Conservation (phyloP, 2,797 vertebrate species). For the Astyanax mexicanus region DNA sequence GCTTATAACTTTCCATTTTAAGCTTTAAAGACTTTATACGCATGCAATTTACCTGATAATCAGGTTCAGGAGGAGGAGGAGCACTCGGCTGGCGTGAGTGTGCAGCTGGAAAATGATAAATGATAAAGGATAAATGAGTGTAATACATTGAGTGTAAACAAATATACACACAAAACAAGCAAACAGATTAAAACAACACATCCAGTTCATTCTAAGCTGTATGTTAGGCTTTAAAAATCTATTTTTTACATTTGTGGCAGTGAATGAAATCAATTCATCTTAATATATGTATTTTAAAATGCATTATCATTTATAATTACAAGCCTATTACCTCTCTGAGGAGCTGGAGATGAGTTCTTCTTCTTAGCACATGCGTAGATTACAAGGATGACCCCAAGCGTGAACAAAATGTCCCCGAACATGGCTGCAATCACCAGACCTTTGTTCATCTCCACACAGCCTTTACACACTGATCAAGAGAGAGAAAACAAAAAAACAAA, state of each 20-base stretch:
- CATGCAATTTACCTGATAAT: conserved; percentile 71
- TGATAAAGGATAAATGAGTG: neutral
- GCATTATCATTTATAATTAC: too few relatives aligned
- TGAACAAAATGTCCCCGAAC: conserved; percentile 48
- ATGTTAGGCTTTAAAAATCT: too few relatives aligned
- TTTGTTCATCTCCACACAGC: conserved; percentile 67
- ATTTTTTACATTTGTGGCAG: too few relatives aligned
- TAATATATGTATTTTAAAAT: too few relatives aligned
- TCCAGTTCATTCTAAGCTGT: too few relatives aligned
- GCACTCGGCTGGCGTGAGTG: neutral
- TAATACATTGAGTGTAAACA: too few relatives aligned
- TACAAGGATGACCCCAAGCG: conserved; percentile 51
- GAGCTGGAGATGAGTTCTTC: neutral
- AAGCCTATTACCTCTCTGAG: conserved; percentile 59
- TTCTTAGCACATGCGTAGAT: conserved; percentile 63
- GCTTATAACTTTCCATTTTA: too few relatives aligned
- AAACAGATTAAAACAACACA: too few relatives aligned
- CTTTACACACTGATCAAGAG: conserved; percentile 62
- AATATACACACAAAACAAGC: too few relatives aligned
- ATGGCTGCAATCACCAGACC: accelerated
- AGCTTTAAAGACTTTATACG: too few relatives aligned
- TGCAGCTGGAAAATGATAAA: conserved; percentile 23
- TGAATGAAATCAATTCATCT: too few relatives aligned
- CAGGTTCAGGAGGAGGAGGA: conserved; percentile 45
- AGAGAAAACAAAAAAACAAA: neutral